Evolutionary conservation across 2,797 vertebrate genomes (phyloP), one percentile per base, ranked within the genome.

Genomic region (Falco naumanni): DNA sequence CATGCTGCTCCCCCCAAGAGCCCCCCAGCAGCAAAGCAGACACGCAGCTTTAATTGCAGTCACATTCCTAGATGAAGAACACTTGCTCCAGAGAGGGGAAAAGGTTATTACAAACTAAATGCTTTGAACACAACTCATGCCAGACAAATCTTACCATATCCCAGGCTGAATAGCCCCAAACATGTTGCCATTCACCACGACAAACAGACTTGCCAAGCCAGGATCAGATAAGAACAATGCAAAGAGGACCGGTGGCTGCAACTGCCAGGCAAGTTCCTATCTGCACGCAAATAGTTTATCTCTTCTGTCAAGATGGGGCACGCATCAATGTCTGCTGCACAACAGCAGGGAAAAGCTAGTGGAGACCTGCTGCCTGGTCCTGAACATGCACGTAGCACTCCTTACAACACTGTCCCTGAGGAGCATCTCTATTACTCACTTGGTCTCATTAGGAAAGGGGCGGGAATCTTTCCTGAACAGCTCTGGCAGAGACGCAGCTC

Each of bases 301-400:
- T 94, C 81, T 83, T 63, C 77, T 96, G 92, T 94, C 96, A 96
- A 82, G 93, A 94, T 63, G 63, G 76, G 85, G 96, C 90, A 96
- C 1, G 91, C 43, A 77, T 79, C 69, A 48, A 70, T 1, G 3
- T 87, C 88, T 91, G 84, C 93, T 48, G 70, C 74, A 80, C 43
- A 94, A 87, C 39, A 94, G 82, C 64, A 81, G 39, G 57, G 74
- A 72, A 70, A 83, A 94, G 87, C 92, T 29, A 87, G 89, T 91
- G 81, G 72, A 77, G 80, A 95, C 87, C 87, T 93, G 95, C 82
- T 95, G 63, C 85, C 56, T 86, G 39, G 37, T 77, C 78, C 87
- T 56, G 70, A 74, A 66, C 29, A 2, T 6, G 85, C 82, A 88
- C 19, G 5, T 56, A 90, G 87, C 57, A 25, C 76, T 72, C 63